phyloP scores from a whole-genome alignment of 37 sponge, comb jelly and placozoan genomes.

The Chondrilla cf. caribensis region DNA sequence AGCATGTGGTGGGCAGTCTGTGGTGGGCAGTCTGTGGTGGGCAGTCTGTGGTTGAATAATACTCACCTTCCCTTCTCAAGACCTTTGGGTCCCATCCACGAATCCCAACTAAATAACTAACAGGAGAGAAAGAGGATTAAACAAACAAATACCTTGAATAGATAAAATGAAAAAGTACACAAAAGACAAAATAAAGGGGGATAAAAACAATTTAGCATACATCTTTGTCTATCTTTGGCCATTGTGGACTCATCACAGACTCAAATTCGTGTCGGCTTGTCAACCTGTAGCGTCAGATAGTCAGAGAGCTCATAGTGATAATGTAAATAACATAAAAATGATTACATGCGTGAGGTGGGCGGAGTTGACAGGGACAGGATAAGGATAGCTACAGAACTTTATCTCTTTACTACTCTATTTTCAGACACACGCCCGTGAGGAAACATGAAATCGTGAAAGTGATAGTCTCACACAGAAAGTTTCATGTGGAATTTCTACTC shows the following conservation, averaged over 20 bases:
- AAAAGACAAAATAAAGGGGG: background rate
- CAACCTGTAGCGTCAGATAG: too few relatives aligned
- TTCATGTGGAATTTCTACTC: too few relatives aligned
- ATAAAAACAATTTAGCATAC: background rate
- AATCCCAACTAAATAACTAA: constrained; percentile 89
- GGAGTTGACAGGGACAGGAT: too few relatives aligned
- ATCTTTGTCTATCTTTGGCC: constrained; percentile 81
- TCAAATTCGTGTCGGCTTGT: constrained; percentile 66
- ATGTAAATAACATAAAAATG: too few relatives aligned
- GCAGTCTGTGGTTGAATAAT: background rate
- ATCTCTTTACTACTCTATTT: too few relatives aligned
- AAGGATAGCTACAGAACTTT: too few relatives aligned
- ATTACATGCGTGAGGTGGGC: too few relatives aligned
- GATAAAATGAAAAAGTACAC: too few relatives aligned
- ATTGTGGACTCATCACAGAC: constrained; percentile 75
- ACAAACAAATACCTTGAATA: background rate
- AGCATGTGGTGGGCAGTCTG: background rate
- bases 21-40: background rate
- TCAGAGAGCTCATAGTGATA: too few relatives aligned
- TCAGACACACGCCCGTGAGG: too few relatives aligned
- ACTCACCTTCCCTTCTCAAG: constrained; percentile 61
- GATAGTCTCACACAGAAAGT: too few relatives aligned
- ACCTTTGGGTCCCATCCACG: constrained; percentile 84
- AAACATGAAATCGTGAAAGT: too few relatives aligned
- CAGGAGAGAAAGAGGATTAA: background rate